Evolutionary conservation across 1,140 invertebrate species (phyloP), one percentile per base, ranked within the genome.

Genomic region (Drosophila asahinai): DNA sequence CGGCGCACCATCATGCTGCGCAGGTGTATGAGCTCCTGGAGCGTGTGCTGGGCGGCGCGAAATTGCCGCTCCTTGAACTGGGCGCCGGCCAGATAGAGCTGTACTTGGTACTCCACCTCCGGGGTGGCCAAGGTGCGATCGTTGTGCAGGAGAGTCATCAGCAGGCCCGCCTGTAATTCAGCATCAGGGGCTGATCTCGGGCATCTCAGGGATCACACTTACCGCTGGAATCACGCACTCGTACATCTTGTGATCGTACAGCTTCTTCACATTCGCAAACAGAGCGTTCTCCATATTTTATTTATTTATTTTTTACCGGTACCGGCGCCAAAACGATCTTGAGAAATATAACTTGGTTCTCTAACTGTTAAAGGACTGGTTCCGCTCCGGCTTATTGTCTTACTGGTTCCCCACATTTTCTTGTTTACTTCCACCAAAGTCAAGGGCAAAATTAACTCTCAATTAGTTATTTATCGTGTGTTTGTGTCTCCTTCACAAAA

Each of bases 241-340:
- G 51, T 93, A 93, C 6, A 92, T 57, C 19, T 87, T 81, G 65
- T 84, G 70, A 43, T 93, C 92, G 51, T 91, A 93, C 3, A 93
- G 58, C 33, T 87, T 92, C 42, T 92, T 89, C 1, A 92, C 71
- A 54, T 93, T 92, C 0, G 75, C 57, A 25, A 92, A 89, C 2
- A 93, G 36, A 1, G 76, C 80, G 43, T 74, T 91, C 43, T 93
- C 92, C 92, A 93, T 93, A 1, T 14, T 70, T 38, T 38, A 3
- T 19, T 54, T 36, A 15, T 15, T 15, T 2, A 5, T 11, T 55
- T 43, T 43, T 1, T 8, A 38, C 33, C 9, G 5, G 22, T 19
- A 3, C 8, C 17, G 22, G 22, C 38, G 38, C 52, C 47, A 12
- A 61, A 61, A 42, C 25, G 36, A 15, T 6, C 55, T 8, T 8